phyloP scores from a whole-genome alignment of 2,113 vertebrate genomes.

The Platycercus adscitus region DNA sequence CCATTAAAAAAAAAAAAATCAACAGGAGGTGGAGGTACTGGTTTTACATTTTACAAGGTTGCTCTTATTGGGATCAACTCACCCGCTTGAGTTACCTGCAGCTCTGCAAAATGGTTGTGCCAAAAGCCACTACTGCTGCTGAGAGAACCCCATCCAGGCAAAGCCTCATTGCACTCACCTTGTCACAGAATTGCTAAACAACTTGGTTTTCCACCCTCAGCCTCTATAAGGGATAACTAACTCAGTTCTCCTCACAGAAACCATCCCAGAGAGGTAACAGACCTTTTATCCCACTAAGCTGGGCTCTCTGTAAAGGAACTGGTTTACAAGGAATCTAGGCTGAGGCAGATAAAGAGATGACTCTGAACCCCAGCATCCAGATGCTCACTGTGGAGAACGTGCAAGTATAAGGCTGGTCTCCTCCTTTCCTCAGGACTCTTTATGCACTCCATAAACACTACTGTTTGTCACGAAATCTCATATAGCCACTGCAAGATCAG shows the following conservation, averaged over 20 bases:
- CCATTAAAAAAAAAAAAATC: neutral
- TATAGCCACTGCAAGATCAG: neutral
- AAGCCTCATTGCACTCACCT: neutral
- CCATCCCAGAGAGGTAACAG: neutral
- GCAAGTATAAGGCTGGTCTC: neutral
- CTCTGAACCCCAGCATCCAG: neutral
- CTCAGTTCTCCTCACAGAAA: neutral
- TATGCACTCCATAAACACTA: too few species aligned
- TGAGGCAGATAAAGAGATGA: neutral
- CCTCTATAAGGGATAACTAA: neutral
- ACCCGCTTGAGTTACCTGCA: neutral
- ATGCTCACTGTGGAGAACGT: neutral
- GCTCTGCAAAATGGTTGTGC: neutral
- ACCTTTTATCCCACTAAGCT: neutral
- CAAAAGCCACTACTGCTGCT: neutral
- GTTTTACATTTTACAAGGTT: neutral
- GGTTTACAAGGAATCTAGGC: neutral
- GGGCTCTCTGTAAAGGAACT: neutral
- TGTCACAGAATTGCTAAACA: neutral
- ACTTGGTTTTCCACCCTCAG: neutral
- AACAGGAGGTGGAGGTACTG: neutral
- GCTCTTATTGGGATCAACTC: neutral
- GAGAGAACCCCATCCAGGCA: neutral
- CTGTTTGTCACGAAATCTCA: neutral
- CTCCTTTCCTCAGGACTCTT: neutral